A percentile compares a stretch with the other conserved stretches of the same genome.
These are phyloP conservation scores for Coregonus suidteri DNA, from an alignment of 2,797 vertebrate species.

Conservation along the genomic window DNA sequence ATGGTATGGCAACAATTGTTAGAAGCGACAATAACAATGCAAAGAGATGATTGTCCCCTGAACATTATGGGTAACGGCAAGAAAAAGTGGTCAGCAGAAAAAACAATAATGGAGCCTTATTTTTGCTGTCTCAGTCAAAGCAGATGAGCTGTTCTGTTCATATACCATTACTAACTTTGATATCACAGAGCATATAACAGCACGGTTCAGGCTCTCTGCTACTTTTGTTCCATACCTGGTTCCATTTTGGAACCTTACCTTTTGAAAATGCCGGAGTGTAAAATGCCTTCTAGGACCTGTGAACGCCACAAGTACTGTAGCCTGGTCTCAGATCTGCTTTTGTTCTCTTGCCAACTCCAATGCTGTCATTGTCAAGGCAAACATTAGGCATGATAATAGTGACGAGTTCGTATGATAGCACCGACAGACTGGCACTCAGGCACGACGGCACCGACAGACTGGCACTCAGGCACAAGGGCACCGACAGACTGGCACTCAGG, in stretches of 20 bases:
- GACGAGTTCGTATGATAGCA: no score
- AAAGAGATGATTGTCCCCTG: constrained; percentile 32
- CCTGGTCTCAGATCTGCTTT: no score
- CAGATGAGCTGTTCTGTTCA: background rate
- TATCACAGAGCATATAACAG: background rate
- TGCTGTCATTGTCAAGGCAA: no score
- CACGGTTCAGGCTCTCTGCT: no score
- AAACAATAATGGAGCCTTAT: constrained; percentile 17
- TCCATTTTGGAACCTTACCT: background rate
- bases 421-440: no score
- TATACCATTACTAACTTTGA: background rate
- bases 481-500: no score
- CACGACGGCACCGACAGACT: no score
- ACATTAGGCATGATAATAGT: no score
- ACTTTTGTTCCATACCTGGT: background rate
- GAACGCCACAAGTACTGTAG: no score
- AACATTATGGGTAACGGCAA: constrained; percentile 42
- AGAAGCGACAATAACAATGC: constrained; percentile 37
- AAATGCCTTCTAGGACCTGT: background rate
- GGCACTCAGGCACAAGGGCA: no score
- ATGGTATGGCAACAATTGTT: background rate
- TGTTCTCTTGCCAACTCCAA: no score
- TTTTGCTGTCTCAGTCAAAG: background rate
- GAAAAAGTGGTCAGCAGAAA: constrained; percentile 53
- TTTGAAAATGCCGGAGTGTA: background rate